A percentile compares a stretch with the other conserved stretches of the same genome.
These are phyloP conservation scores for Scaptodrosophila latifasciaeformis DNA, from an alignment of 2,888 invertebrate species.

Conservation along the genomic window DNA sequence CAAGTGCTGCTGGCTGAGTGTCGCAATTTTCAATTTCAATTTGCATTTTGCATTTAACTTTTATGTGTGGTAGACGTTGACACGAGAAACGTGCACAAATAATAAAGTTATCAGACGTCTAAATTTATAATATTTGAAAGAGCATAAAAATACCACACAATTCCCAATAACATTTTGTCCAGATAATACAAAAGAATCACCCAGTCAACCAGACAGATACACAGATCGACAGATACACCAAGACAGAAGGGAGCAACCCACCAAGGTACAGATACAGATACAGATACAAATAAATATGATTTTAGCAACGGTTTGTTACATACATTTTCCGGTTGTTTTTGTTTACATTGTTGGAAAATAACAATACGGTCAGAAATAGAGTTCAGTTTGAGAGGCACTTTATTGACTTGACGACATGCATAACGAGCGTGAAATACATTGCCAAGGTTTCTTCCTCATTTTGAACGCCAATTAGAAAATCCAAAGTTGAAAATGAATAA, in stretches of 20 bases:
- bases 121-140: too few species aligned
- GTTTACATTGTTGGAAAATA: background rate
- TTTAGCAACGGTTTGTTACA: too few species aligned
- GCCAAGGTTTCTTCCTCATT: slow-evolving; percentile 40
- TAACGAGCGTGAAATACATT: slow-evolving; percentile 28
- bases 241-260: background rate
- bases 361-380: background rate
- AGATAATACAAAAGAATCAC: too few species aligned
- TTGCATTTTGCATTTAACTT: slow-evolving; percentile 52
- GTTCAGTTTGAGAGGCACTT: background rate
- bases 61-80: slow-evolving; percentile 35
- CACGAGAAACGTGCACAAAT: slow-evolving; percentile 43
- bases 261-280: background rate
- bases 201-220: too few species aligned
- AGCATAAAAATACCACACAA: too few species aligned
- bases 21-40: slow-evolving; percentile 53
- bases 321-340: slow-evolving; percentile 10
- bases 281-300: slow-evolving; percentile 4
- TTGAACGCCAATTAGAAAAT: slow-evolving; percentile 2
- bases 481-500: slow-evolving; percentile 10
- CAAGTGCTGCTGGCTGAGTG: slow-evolving; percentile 46
- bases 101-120: slow-evolving; percentile 43
- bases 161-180: too few species aligned
- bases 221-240: too few species aligned
- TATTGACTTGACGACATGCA: slow-evolving; percentile 14